A percentile compares a stretch with the other conserved stretches of the same genome.
Evolutionary conservation across 2,113 vertebrate species (phyloP).

Genomic region (Neodon shergylaensis): DNA sequence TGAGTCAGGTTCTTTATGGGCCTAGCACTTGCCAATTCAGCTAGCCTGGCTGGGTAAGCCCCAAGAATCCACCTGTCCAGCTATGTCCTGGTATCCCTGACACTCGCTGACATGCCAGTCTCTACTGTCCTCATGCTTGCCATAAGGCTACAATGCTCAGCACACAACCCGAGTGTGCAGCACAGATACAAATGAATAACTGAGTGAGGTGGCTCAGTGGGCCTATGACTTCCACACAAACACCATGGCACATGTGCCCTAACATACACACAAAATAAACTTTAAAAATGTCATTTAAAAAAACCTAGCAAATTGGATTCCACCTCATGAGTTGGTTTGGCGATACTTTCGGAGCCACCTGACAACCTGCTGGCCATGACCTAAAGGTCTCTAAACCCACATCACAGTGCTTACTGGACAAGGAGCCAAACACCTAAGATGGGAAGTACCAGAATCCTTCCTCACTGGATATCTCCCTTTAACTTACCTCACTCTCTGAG

Average conservation of each 20-base stretch:
- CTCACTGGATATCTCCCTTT: neutral
- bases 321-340: neutral
- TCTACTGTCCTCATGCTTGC: neutral
- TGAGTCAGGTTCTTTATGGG: neutral
- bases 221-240: neutral
- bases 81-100: neutral
- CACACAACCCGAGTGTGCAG: too few species aligned
- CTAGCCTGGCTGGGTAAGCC: neutral
- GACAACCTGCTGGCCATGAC: neutral
- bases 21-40: neutral
- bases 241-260: neutral
- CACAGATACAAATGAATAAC: neutral
- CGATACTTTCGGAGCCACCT: neutral
- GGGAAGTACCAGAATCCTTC: neutral
- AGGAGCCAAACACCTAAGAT: neutral
- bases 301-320: neutral
- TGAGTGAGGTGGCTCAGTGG: neutral
- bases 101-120: neutral
- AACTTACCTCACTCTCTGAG: neutral
- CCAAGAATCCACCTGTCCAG: neutral
- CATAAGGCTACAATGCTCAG: too few species aligned
- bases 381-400: neutral
- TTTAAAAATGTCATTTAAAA: neutral
- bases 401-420: neutral
- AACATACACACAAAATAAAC: neutral